Percentiles rank a stretch among this genome's conserved stretches.
phyloP scores from a whole-genome alignment of 37 sponge, comb jelly and placozoan species.

The Halichondria panicea region DNA sequence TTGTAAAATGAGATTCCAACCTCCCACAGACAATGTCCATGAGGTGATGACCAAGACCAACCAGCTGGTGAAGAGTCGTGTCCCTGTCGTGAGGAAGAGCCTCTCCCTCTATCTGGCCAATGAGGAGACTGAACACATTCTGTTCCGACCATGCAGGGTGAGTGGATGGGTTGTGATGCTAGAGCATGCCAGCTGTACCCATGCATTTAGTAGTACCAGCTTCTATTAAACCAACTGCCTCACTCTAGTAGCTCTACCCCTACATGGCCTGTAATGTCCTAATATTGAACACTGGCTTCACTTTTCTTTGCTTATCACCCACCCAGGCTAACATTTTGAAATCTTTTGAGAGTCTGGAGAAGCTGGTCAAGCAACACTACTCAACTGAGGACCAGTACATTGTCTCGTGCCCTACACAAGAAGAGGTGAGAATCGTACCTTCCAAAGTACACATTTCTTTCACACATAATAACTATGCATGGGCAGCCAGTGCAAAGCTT shows the following conservation, averaged over 20 bases:
- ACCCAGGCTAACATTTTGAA: constrained; percentile 68
- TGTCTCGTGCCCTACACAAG: constrained; percentile 89
- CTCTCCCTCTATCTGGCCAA: constrained; percentile 91
- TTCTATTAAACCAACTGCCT: too few relatives aligned
- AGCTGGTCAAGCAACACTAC: constrained; percentile 61
- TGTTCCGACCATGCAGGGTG: constrained; percentile 92
- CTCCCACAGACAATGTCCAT: constrained; percentile 70
- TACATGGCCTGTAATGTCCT: too few relatives aligned
- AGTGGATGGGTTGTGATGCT: too few relatives aligned
- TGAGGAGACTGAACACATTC: constrained; percentile 93
- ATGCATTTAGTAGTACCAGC: background rate
- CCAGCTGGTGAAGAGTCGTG: constrained; percentile 46
- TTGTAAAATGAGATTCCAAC: too few relatives aligned
- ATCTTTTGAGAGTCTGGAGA: constrained; percentile 49
- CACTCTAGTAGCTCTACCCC: too few relatives aligned
- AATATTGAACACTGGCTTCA: too few relatives aligned
- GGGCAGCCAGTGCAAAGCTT: too few relatives aligned
- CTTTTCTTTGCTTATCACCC: background rate
- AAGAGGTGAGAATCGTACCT: constrained; percentile 76
- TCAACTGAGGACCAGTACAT: constrained; percentile 90
- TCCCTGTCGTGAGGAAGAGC: constrained; percentile 61
- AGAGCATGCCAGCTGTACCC: background rate
- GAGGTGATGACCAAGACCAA: constrained; percentile 55
- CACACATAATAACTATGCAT: too few relatives aligned
- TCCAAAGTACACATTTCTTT: too few relatives aligned